Evolutionary conservation across 2,797 vertebrate species (phyloP).

Genomic region (Steatocranus sp.): DNA sequence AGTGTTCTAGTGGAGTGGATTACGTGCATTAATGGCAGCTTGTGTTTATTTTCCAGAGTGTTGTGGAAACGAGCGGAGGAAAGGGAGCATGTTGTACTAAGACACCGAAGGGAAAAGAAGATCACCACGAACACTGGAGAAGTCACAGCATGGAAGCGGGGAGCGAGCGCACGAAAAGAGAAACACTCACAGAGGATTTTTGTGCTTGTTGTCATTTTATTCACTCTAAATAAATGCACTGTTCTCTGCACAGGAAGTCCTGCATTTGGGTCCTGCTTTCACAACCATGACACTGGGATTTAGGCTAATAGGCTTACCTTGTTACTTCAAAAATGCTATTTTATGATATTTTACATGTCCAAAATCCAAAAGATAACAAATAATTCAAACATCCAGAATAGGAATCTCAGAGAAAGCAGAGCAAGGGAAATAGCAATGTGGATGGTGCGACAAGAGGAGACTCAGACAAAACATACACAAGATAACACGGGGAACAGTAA

Average conservation of each 20-base stretch:
- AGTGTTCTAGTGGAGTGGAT: neutral
- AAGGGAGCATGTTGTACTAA: neutral
- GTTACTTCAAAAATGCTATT: neutral
- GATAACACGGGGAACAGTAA: neutral
- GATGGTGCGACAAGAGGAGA: neutral
- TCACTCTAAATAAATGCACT: neutral
- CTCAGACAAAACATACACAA: neutral
- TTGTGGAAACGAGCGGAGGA: neutral
- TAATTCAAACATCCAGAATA: neutral
- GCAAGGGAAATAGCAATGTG: neutral
- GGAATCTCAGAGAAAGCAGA: neutral
- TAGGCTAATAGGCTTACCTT: neutral
- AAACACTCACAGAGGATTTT: neutral
- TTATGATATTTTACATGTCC: neutral
- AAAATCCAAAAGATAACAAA: neutral
- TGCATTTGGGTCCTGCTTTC: neutral
- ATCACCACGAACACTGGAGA: neutral
- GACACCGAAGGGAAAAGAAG: neutral
- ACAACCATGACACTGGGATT: neutral
- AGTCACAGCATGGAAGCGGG: neutral
- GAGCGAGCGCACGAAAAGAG: neutral
- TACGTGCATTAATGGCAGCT: rapidly evolving
- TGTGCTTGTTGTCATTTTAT: neutral
- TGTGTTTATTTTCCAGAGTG: neutral
- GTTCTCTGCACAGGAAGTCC: neutral